Evolutionary conservation across 2,797 vertebrate species (phyloP).

Genomic region (Geotrypetes seraphini): DNA sequence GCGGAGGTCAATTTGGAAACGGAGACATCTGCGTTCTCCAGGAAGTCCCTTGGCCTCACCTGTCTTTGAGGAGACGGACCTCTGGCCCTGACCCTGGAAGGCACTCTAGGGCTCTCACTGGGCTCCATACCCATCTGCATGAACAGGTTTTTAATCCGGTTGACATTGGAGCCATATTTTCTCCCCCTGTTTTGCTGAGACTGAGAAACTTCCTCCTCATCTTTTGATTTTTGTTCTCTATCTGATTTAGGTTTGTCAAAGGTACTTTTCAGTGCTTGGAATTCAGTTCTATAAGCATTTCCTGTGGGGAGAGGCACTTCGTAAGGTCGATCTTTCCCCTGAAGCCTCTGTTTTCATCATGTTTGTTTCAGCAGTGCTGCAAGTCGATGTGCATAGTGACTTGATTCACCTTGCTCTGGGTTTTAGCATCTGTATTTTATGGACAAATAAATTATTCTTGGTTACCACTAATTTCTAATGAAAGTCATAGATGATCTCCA

Average conservation of each 20-base stretch:
- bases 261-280: constrained; percentile 92
- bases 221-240: constrained; percentile 66
- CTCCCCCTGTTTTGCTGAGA: constrained; percentile 80
- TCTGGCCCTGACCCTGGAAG: constrained; percentile 44
- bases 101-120: constrained; percentile 43
- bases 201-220: constrained; percentile 64
- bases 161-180: constrained; percentile 93
- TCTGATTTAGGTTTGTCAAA: constrained; percentile 88
- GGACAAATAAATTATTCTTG: constrained; percentile 22
- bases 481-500: too few species aligned
- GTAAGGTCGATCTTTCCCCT: constrained; percentile 85
- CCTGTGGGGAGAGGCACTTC: constrained; percentile 95
- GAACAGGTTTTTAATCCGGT: constrained; percentile 96
- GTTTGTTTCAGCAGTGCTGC: constrained; percentile 62
- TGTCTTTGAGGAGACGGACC: constrained; percentile 70
- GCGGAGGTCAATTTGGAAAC: constrained; percentile 69
- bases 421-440: constrained; percentile 12
- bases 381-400: constrained; percentile 68
- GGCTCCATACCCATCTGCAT: constrained; percentile 92
- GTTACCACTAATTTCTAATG: constrained; percentile 1
- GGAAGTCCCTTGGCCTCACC: constrained; percentile 76
- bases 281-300: constrained; percentile 95
- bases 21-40: constrained; percentile 78
- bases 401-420: not conserved
- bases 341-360: constrained; percentile 97